A percentile compares a stretch with the other conserved stretches of the same genome.
Evolutionary conservation across 2,113 vertebrate species (phyloP).

Genomic region (Tretioscincus oriximinensis): DNA sequence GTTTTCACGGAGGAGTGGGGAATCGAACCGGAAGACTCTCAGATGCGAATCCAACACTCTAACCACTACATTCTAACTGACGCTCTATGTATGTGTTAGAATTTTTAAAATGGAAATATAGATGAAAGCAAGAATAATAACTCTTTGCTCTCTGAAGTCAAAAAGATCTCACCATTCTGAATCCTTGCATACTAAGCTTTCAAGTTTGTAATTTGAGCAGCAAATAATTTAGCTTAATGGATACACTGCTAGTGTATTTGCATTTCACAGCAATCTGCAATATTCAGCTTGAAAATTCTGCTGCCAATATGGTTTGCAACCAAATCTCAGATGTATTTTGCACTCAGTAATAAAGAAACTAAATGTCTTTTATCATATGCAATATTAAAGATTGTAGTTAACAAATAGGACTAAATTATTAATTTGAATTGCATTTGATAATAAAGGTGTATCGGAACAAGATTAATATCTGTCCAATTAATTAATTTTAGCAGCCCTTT

Average conservation of each 20-base stretch:
- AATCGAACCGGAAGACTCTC: too few relatives aligned
- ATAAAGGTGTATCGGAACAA: too few relatives aligned
- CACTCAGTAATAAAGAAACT: slow-evolving; percentile 38
- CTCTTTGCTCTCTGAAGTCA: neutral
- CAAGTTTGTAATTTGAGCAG: slow-evolving; percentile 38
- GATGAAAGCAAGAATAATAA: neutral
- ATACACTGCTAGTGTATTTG: slow-evolving; percentile 46
- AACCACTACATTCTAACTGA: too few relatives aligned
- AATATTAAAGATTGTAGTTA: neutral
- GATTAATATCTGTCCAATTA: too few relatives aligned
- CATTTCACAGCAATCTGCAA: slow-evolving; percentile 59
- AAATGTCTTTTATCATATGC: too few relatives aligned
- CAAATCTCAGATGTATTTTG: slow-evolving; percentile 47
- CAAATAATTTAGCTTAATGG: slow-evolving; percentile 59
- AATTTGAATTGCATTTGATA: neutral
- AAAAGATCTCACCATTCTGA: slow-evolving; percentile 35
- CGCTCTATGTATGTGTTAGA: too few relatives aligned
- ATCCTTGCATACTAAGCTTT: slow-evolving; percentile 23
- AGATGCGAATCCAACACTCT: too few relatives aligned
- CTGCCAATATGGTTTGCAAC: slow-evolving; percentile 43
- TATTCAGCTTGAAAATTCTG: slow-evolving; percentile 49
- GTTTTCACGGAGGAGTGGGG: too few relatives aligned
- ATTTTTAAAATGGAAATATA: neutral
- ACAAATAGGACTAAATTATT: neutral
- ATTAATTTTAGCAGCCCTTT: too few relatives aligned